These are phyloP conservation scores for Patella pellucida DNA, from an alignment of 2,888 invertebrate genomes.

Conservation along the genomic window DNA sequence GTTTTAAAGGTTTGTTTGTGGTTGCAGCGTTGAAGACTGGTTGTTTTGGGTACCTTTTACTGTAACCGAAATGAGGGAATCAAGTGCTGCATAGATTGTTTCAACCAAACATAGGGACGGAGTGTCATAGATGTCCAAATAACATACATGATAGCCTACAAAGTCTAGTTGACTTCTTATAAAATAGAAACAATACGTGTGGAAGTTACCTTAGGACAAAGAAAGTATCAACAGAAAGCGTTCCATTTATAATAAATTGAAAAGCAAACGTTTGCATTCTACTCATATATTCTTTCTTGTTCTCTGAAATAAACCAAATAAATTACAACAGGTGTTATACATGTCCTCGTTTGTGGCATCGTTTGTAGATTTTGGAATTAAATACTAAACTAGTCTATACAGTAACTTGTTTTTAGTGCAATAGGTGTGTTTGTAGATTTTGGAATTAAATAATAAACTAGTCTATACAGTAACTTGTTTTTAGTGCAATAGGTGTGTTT, in stretches of 20 bases:
- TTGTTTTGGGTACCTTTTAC: no score
- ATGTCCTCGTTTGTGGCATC: background rate
- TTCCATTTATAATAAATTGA: conserved; percentile 35
- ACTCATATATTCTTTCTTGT: background rate
- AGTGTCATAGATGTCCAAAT: no score
- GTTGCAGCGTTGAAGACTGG: no score
- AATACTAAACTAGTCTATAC: no score
- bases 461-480: no score
- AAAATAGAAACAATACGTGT: no score
- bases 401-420: background rate
- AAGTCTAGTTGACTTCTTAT: no score
- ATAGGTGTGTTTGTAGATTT: background rate
- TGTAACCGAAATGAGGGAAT: no score
- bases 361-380: background rate
- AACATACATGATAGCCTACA: no score
- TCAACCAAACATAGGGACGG: no score
- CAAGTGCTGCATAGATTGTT: no score
- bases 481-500: background rate
- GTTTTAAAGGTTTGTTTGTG: no score
- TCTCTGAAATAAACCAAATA: background rate
- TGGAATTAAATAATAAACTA: background rate
- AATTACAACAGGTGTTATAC: background rate
- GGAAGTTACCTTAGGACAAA: conserved; percentile 32
- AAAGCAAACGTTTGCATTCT: background rate
- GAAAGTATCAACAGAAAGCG: conserved; percentile 38